Evolutionary conservation across 2,888 invertebrate species (phyloP), one percentile per base, ranked within the genome.

Genomic region (Panopea generosa): DNA sequence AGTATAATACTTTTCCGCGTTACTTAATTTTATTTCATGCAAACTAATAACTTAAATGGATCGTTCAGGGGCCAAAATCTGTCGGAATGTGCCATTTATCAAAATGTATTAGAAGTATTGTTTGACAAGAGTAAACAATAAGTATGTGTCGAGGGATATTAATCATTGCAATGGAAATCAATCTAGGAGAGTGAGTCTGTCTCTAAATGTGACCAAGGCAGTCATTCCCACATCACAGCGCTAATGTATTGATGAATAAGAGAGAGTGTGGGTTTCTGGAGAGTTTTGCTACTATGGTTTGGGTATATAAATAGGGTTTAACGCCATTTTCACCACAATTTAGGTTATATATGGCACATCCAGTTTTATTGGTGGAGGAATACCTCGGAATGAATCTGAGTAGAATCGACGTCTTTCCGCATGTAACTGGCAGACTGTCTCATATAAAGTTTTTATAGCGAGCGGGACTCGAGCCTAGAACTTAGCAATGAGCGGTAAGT

Each of bases 111-210:
- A 50, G 71, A 71, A 59, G 60, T 50, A 72, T 66, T 65, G 69
- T 63, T 52, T 72, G 77, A 77, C 77, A 77, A 61, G 69, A 60
- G 72, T 77, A 77, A 77, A 77, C 77, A 77, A 77, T 77, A 69
- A 63, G 69, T 59, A 53, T 53, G 55, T 67, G 63, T 77, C 77
- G 61, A 40, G 50, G 18, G 53, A 45, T 40, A 71, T 76, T 76
- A 71, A 71, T 71, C 76, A 62, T 67, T 50, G 55, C 16, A 67
- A 62, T 47, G 52, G 27, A 52, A 66, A 67, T 67, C 76, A 67
- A 76, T 76, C 62, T 67, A 57, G 47, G 49, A 71, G 67, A 71
- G 71, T 76, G 68, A 20, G 52, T 22, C 4, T 20, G 9, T 11
- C 26, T 24, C 50, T 20, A 59, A 43, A 26, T 16, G 43, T 49